Evolutionary conservation across 2,888 invertebrate genomes (phyloP).

Genomic region (Augiades crinisus): DNA sequence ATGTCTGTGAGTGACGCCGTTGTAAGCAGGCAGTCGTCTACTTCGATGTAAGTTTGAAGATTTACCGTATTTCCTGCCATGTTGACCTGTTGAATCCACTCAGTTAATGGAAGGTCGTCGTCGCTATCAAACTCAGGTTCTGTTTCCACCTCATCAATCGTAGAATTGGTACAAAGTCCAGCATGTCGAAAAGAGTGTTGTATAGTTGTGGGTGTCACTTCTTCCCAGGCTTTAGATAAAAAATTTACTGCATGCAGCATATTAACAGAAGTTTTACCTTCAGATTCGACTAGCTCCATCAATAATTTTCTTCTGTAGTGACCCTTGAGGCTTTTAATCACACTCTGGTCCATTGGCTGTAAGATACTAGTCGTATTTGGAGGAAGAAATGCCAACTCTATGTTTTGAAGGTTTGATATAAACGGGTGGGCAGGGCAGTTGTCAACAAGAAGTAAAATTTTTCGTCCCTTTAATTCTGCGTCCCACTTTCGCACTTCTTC

Average conservation of each 20-base stretch:
- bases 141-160: too few species aligned
- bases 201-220: constrained; percentile 32
- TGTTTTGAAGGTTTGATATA: constrained; percentile 35
- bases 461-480: constrained; percentile 35
- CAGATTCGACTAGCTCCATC: constrained; percentile 39
- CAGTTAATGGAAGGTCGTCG: constrained; percentile 30
- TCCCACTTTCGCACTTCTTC: constrained; percentile 37
- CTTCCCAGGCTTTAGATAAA: constrained; percentile 35
- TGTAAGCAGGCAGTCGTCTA: too few species aligned
- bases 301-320: constrained; percentile 38
- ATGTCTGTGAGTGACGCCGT: too few species aligned
- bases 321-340: constrained; percentile 39
- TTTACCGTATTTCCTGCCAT: too few species aligned
- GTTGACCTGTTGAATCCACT: constrained; percentile 32
- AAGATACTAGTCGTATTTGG: constrained; percentile 41
- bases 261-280: constrained; percentile 35
- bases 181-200: constrained; percentile 34
- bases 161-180: constrained; percentile 23
- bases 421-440: constrained; percentile 37
- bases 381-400: constrained; percentile 43
- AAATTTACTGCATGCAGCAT: constrained; percentile 38
- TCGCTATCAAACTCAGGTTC: constrained; percentile 30
- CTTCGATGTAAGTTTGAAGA: too few species aligned
- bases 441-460: constrained; percentile 40
- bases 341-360: constrained; percentile 41